A percentile compares a stretch with the other conserved stretches of the same genome.
Conservation (phyloP, 2,797 vertebrate genomes). For the Erithacus rubecula region DNA sequence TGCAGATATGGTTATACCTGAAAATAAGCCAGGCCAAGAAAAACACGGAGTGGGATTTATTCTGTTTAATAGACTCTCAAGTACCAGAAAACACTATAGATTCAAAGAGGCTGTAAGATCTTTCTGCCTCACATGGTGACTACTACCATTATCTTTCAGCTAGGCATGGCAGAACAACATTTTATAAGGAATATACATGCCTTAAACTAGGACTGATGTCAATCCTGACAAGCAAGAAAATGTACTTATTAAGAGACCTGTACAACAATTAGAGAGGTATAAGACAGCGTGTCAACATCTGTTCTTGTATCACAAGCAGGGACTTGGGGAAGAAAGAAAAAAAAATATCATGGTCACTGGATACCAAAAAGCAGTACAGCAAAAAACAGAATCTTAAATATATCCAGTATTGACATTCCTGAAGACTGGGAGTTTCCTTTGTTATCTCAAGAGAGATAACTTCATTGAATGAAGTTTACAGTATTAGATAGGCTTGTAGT, state of each 20-base stretch:
- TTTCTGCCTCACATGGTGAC: not conserved
- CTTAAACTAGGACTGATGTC: not conserved
- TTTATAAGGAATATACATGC: not conserved
- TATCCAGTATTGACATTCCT: not conserved
- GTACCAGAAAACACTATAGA: not conserved
- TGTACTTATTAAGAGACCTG: not conserved
- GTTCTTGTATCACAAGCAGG: not conserved
- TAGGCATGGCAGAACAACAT: not conserved
- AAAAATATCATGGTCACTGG: not conserved
- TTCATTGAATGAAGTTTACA: not conserved
- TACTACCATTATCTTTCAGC: not conserved
- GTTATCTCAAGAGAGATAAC: not conserved
- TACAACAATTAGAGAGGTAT: not conserved
- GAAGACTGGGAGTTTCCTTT: not conserved
- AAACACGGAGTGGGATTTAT: not conserved
- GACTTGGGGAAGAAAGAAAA: not conserved
- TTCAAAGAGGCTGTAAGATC: not conserved
- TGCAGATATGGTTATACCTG: slow-evolving; percentile 77
- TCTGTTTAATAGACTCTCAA: not conserved
- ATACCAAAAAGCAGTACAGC: not conserved
- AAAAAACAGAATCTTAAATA: not conserved
- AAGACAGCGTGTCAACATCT: not conserved
- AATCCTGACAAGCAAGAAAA: not conserved
- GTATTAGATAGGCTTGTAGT: not conserved
- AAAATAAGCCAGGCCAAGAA: not conserved